A percentile compares a stretch with the other conserved stretches of the same genome.
Conservation (phyloP, 37 sponge, comb jelly and placozoan genomes). For the Eunapius fragilis region DNA sequence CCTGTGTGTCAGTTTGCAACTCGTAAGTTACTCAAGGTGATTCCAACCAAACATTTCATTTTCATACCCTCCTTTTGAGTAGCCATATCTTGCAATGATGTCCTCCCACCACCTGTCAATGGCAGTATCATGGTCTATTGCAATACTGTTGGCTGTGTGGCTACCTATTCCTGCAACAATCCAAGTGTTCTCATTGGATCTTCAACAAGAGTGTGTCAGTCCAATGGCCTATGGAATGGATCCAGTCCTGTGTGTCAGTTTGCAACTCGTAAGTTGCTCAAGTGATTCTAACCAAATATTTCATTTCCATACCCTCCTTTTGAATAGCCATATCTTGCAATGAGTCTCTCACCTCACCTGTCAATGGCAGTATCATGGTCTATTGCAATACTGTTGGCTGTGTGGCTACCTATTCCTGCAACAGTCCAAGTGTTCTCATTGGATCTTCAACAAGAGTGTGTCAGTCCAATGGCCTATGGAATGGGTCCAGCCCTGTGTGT, state of each 20-base stretch:
- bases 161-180: constrained; percentile 51
- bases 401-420: constrained; percentile 44
- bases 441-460: constrained; percentile 32
- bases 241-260: constrained; percentile 48
- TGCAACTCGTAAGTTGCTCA: background rate
- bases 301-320: background rate
- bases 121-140: constrained; percentile 9
- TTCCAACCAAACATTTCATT: background rate
- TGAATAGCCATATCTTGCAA: constrained; percentile 12
- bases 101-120: background rate
- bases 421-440: constrained; percentile 7
- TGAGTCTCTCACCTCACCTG: constrained; percentile 2
- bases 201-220: constrained; percentile 42
- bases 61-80: background rate
- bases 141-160: constrained; percentile 13
- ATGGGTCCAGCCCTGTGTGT: constrained; percentile 10
- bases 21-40: too few species aligned
- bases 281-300: background rate
- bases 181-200: constrained; percentile 48
- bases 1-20: constrained; percentile 10
- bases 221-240: constrained; percentile 60
- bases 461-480: constrained; percentile 51
- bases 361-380: constrained; percentile 30
- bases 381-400: constrained; percentile 11
- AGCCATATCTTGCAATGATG: background rate